Evolutionary conservation across 2,797 vertebrate species (phyloP).

Genomic region (Schizopygopsis pylzovi): DNA sequence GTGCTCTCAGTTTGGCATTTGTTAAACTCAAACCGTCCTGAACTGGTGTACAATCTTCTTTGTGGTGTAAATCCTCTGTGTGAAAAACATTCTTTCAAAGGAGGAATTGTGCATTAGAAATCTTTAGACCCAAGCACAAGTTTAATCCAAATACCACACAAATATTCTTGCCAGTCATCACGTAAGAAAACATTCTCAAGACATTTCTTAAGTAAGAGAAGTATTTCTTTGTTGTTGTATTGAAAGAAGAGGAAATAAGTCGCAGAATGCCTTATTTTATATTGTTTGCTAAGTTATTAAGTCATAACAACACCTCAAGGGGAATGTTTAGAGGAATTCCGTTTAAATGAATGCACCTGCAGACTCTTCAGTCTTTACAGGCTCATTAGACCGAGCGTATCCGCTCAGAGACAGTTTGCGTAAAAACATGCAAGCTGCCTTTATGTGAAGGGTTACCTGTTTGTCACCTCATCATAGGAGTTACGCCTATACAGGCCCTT

Average conservation of each 20-base stretch:
- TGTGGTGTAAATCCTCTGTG: conserved; percentile 21
- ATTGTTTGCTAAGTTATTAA: conserved; percentile 35
- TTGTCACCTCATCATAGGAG: conserved; percentile 20
- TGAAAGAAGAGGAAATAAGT: conserved; percentile 27
- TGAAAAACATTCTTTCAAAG: conserved; percentile 30
- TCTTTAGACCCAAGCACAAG: background rate
- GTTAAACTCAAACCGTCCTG: conserved; percentile 26
- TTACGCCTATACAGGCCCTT: conserved; percentile 27
- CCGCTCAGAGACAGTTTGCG: background rate
- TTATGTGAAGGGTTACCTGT: conserved; percentile 10
- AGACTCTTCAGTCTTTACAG: background rate
- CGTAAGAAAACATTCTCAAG: background rate
- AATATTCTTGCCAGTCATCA: background rate
- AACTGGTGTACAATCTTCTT: conserved; percentile 6
- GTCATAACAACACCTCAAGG: conserved; percentile 3
- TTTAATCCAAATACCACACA: conserved; percentile 28
- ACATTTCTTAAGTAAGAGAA: conserved; percentile 33
- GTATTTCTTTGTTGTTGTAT: background rate
- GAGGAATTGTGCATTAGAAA: conserved; percentile 36
- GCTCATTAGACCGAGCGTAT: conserved; percentile 18
- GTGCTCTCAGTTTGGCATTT: background rate
- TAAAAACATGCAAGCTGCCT: background rate
- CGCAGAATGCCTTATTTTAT: conserved; percentile 2
- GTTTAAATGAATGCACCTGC: conserved; percentile 28
- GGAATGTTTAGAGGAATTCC: background rate